These are phyloP conservation scores for Drosophila neotestacea DNA, from an alignment of 2,888 invertebrate genomes.

Conservation along the genomic window DNA sequence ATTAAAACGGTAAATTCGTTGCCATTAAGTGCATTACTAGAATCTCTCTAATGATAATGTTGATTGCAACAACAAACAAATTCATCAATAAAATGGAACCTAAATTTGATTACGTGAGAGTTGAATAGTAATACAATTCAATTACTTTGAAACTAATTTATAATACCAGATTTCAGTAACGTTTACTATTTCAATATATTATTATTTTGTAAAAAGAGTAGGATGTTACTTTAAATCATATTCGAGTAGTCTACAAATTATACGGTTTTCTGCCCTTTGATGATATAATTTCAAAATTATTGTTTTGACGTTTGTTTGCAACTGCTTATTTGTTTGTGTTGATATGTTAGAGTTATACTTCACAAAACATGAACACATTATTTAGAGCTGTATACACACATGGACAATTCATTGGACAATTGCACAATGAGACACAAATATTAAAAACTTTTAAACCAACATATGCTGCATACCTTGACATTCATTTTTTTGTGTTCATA, in stretches of 20 bases:
- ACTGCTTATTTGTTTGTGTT: not conserved
- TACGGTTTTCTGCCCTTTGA: not conserved
- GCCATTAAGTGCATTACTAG: slow-evolving; percentile 1
- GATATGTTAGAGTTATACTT: not conserved
- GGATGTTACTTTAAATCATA: not conserved
- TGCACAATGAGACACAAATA: no score
- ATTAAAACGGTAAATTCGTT: slow-evolving; percentile 30
- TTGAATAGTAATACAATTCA: not conserved
- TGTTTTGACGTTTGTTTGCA: not conserved
- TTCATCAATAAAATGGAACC: slow-evolving; percentile 11
- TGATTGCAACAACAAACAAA: not conserved
- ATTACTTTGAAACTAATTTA: not conserved
- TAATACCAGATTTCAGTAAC: not conserved
- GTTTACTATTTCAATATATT: not conserved
- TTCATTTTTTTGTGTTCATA: no score
- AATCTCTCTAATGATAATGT: slow-evolving; percentile 1
- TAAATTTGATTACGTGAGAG: not conserved
- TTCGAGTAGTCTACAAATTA: not conserved
- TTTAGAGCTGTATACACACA: no score
- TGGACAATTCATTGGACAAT: no score
- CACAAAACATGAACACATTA: no score
- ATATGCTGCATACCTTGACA: no score
- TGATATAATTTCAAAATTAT: not conserved
- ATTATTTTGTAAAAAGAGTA: not conserved
- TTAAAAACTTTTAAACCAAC: no score